These are phyloP conservation scores for Acronicta leporina DNA, from an alignment of 2,888 invertebrate genomes.

Conservation along the genomic window DNA sequence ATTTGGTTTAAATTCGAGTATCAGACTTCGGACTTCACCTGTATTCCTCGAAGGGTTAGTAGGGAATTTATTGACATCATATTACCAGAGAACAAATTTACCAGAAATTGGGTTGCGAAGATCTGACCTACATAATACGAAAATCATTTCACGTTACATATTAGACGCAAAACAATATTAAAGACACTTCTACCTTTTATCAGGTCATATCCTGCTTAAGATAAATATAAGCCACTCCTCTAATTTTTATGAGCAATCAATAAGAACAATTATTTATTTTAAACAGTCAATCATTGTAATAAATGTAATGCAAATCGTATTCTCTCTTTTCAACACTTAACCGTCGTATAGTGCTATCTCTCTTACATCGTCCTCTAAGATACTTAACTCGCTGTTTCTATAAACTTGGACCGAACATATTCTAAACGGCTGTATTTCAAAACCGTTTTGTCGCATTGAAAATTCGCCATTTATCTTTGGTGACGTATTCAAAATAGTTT, in stretches of 20 bases:
- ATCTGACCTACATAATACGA: too few relatives aligned
- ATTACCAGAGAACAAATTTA: not conserved
- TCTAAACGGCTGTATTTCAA: constrained; percentile 33
- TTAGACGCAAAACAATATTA: constrained; percentile 10
- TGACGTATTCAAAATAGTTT: constrained; percentile 49
- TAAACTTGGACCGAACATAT: constrained; percentile 23
- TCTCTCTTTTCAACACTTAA: too few relatives aligned
- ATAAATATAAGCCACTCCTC: not conserved
- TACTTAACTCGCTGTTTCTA: not conserved
- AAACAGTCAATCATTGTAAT: too few relatives aligned
- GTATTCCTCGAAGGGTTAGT: too few relatives aligned
- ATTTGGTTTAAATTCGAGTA: not conserved
- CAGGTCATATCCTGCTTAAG: not conserved
- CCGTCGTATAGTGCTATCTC: too few relatives aligned
- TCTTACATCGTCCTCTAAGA: not conserved
- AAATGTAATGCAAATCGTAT: too few relatives aligned
- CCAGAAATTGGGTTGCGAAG: not conserved
- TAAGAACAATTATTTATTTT: too few relatives aligned
- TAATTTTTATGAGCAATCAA: too few relatives aligned
- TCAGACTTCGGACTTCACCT: not conserved
- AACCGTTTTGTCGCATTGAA: constrained; percentile 58
- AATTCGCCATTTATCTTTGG: constrained; percentile 56
- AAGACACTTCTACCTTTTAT: constrained; percentile 5
- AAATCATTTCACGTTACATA: not conserved
- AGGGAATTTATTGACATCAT: too few relatives aligned